phyloP scores from a whole-genome alignment of 2,797 vertebrate genomes.

The Sciurus vulgaris region DNA sequence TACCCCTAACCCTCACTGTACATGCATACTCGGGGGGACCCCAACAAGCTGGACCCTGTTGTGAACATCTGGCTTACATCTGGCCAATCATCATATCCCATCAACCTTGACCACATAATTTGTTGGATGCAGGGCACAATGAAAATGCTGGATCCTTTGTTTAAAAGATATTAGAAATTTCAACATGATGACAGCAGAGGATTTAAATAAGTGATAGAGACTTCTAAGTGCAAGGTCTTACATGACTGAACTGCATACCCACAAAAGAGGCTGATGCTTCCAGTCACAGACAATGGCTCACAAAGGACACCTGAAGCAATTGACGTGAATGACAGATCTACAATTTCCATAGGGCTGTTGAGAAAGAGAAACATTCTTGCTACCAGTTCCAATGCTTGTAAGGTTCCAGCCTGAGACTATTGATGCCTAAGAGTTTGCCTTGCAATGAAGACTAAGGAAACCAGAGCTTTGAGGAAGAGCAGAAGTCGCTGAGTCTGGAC shows the following conservation, averaged over 20 bases:
- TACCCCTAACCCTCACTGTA: neutral
- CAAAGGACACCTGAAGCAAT: neutral
- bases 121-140: neutral
- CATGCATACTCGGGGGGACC: neutral
- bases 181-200: neutral
- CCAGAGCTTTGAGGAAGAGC: neutral
- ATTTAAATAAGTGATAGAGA: neutral
- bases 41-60: neutral
- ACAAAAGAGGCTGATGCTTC: neutral
- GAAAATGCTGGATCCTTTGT: neutral
- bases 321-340: neutral
- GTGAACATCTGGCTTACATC: neutral
- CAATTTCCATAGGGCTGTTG: neutral
- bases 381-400: neutral
- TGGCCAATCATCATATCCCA: neutral
- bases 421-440: neutral
- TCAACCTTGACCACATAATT: neutral
- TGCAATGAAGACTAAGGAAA: neutral
- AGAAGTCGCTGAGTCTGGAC: neutral
- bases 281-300: neutral
- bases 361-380: neutral
- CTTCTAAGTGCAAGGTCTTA: neutral
- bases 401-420: neutral
- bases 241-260: neutral
- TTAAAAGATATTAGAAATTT: neutral